Conservation (phyloP, 2,113 vertebrate species). For the Cariama cristata region DNA sequence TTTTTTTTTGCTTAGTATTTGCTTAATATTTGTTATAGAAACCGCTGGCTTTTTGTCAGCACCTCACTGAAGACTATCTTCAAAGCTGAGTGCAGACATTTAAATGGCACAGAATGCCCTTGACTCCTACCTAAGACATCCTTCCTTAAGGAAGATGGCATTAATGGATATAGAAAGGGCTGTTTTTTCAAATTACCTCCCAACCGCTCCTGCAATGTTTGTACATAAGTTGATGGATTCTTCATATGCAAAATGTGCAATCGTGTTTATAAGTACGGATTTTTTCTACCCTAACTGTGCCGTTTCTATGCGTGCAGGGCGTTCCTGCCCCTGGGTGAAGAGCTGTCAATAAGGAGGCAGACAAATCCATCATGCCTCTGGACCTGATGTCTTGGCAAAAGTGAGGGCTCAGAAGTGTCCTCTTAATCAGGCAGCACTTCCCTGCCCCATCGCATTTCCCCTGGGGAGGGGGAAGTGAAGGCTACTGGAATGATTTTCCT, state of each 20-base stretch:
- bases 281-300: background rate
- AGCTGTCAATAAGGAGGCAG: background rate
- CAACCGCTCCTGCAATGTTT: background rate
- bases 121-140: background rate
- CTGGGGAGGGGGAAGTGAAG: background rate
- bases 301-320: background rate
- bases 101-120: background rate
- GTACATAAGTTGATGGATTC: background rate
- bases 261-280: background rate
- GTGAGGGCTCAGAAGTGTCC: background rate
- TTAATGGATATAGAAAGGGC: background rate
- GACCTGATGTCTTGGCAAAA: background rate
- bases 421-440: background rate
- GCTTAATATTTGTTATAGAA: background rate
- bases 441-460: background rate
- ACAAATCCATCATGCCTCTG: background rate
- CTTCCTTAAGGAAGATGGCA: background rate
- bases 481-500: background rate
- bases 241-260: background rate
- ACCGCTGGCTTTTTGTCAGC: background rate
- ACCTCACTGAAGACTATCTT: background rate
- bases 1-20: background rate
- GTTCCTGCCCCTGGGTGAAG: background rate
- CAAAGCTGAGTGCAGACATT: background rate
- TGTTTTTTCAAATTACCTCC: background rate